These are phyloP conservation scores for Sus scrofa DNA, from an alignment of 2,113 vertebrate genomes.

Conservation along the genomic window DNA sequence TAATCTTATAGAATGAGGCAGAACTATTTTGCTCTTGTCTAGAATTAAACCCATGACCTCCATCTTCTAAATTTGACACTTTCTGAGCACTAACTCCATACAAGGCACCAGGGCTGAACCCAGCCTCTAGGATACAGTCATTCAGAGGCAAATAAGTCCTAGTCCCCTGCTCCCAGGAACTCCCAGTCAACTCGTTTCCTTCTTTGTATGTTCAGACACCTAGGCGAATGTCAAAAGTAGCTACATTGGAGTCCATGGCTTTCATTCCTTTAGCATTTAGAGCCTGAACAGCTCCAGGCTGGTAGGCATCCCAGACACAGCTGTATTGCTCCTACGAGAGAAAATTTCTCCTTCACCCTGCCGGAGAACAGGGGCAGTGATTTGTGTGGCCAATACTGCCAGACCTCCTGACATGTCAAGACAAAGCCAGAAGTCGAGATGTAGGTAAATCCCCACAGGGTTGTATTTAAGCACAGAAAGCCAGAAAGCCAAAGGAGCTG, in stretches of 20 bases:
- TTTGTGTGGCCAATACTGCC: background rate
- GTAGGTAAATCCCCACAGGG: background rate
- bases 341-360: background rate
- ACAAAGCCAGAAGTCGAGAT: constrained; percentile 22
- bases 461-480: background rate
- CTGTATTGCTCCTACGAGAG: background rate
- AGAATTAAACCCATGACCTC: background rate
- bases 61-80: background rate
- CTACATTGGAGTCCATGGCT: background rate
- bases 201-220: background rate
- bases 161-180: background rate
- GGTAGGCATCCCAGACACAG: background rate
- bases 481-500: background rate
- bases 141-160: background rate
- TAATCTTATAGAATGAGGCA: background rate
- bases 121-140: background rate
- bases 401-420: background rate
- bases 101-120: background rate
- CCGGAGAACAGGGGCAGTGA: background rate
- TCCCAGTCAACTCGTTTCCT: background rate
- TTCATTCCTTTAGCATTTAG: background rate
- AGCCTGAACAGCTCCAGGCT: background rate
- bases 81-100: background rate
- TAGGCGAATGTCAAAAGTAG: background rate
- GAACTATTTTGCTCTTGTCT: background rate